Evolutionary conservation across 1,140 invertebrate species (phyloP).

Genomic region (Pinna nobilis): DNA sequence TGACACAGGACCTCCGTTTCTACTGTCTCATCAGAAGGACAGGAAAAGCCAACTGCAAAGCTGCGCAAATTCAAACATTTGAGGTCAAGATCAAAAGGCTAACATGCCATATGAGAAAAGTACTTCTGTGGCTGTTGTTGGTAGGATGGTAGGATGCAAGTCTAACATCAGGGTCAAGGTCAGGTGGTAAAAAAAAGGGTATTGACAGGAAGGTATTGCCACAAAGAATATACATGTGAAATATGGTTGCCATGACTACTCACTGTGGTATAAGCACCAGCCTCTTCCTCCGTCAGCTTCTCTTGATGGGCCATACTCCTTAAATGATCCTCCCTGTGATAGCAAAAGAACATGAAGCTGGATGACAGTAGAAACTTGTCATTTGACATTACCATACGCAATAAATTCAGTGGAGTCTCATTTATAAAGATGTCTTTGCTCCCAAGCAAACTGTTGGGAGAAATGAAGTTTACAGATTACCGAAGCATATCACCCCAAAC

Average conservation of each 20-base stretch:
- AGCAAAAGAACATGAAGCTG: neutral
- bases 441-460: too few relatives aligned
- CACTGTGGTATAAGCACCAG: slow-evolving; percentile 85
- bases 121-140: too few relatives aligned
- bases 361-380: too few relatives aligned
- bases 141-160: neutral
- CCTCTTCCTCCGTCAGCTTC: slow-evolving; percentile 83
- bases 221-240: too few relatives aligned
- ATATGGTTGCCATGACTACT: slow-evolving; percentile 53
- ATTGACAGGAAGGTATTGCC: neutral
- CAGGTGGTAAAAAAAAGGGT: neutral
- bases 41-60: too few relatives aligned
- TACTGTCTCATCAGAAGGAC: too few relatives aligned
- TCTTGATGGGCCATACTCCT: slow-evolving; percentile 75
- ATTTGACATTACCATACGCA: neutral
- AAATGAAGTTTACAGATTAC: too few relatives aligned
- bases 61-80: neutral
- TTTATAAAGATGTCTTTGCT: neutral
- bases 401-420: neutral
- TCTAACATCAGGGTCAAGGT: too few relatives aligned
- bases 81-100: neutral
- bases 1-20: too few relatives aligned
- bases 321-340: slow-evolving; percentile 62
- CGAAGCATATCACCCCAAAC: neutral
- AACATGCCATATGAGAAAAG: neutral